Evolutionary conservation across 2,888 invertebrate genomes (phyloP).

Genomic region (Trypoxylon attenuatum): DNA sequence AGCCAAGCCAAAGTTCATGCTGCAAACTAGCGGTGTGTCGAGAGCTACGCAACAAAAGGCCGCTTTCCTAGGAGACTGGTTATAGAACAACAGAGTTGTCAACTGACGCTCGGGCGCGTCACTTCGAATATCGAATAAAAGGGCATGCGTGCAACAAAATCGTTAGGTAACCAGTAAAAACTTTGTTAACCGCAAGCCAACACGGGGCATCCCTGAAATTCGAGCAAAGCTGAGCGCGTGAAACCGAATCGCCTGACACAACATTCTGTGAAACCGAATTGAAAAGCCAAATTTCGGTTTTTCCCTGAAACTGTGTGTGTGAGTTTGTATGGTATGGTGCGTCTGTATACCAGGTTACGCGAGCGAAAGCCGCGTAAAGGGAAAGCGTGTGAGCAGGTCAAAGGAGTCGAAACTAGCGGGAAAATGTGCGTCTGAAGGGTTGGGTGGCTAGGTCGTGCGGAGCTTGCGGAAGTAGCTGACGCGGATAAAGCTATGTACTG

Average conservation of each 20-base stretch:
- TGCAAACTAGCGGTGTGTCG: too few relatives aligned
- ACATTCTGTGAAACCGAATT: slow-evolving; percentile 28
- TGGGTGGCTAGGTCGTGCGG: slow-evolving; percentile 34
- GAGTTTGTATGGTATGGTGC: slow-evolving; percentile 30
- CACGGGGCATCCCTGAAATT: slow-evolving; percentile 11
- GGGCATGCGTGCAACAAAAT: too few relatives aligned
- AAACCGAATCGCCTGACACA: slow-evolving; percentile 13
- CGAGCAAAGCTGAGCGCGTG: slow-evolving; percentile 3
- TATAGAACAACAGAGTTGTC: too few relatives aligned
- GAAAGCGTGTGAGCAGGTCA: slow-evolving; percentile 50
- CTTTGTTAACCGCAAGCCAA: slow-evolving; percentile 26
- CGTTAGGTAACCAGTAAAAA: slow-evolving; percentile 16
- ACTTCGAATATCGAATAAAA: too few relatives aligned
- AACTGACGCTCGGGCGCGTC: too few relatives aligned
- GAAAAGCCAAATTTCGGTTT: slow-evolving; percentile 51
- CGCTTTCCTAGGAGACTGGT: too few relatives aligned
- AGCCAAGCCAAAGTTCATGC: too few relatives aligned
- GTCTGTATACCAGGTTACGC: slow-evolving; percentile 35
- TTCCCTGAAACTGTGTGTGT: too few relatives aligned
- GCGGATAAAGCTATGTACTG: slow-evolving; percentile 39
- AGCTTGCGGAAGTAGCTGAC: slow-evolving; percentile 43
- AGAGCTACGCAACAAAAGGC: too few relatives aligned
- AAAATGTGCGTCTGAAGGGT: slow-evolving; percentile 51
- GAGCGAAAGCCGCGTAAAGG: slow-evolving; percentile 48
- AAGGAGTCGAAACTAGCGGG: slow-evolving; percentile 41